Conservation (phyloP, 2,797 vertebrate species). For the Alcedo atthis region DNA sequence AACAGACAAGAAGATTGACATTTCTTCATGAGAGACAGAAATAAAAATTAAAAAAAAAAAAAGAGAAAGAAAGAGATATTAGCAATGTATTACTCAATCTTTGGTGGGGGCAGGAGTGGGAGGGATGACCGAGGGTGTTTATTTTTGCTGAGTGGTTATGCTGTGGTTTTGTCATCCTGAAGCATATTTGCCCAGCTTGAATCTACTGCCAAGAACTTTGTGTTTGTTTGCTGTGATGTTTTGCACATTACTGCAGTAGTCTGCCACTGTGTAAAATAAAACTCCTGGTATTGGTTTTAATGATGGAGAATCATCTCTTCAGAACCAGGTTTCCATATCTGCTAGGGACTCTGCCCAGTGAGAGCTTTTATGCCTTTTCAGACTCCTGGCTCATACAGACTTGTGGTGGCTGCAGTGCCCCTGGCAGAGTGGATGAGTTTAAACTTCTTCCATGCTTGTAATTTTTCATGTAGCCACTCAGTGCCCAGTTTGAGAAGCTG, state of each 20-base stretch:
- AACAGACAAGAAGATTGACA: not conserved
- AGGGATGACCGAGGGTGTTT: not conserved
- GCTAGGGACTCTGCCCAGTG: not conserved
- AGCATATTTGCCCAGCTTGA: constrained; percentile 54
- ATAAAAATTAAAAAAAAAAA: constrained; percentile 42
- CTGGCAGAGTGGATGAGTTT: not conserved
- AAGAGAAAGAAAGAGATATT: not conserved
- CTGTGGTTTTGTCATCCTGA: constrained; percentile 65
- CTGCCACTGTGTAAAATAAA: constrained; percentile 44
- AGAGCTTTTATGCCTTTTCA: not conserved
- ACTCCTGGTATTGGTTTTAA: constrained; percentile 23
- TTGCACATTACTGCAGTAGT: constrained; percentile 48
- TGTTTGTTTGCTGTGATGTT: constrained; percentile 36
- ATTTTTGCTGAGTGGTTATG: constrained; percentile 56
- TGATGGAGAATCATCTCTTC: not conserved
- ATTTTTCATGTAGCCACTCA: not conserved
- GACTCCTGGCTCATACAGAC: not conserved
- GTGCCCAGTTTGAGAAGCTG: not conserved
- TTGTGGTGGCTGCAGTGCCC: not conserved
- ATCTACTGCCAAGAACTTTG: constrained; percentile 42
- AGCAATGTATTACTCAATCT: not conserved
- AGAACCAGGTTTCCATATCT: not conserved
- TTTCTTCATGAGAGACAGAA: constrained; percentile 42
- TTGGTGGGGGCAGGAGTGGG: not conserved
- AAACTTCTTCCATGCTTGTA: not conserved